Evolutionary conservation across 92 coral and sea anemone genomes (phyloP).

Genomic region (Anthopleura xanthogrammica): DNA sequence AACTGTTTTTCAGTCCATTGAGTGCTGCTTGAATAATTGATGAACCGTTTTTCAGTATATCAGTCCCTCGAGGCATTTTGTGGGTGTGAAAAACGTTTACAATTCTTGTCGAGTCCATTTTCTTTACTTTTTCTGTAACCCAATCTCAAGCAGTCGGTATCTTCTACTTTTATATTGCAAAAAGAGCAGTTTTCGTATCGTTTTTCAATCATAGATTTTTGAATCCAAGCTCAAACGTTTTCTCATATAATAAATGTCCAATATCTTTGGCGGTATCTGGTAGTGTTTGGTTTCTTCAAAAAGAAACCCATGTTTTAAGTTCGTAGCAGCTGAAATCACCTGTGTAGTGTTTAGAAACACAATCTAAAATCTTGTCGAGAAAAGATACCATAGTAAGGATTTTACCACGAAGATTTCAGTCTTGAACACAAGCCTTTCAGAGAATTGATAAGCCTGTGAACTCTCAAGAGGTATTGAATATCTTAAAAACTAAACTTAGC

Average conservation of each 20-base stretch:
- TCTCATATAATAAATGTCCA: neutral
- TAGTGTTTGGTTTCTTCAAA: neutral
- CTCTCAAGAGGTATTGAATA: too few relatives aligned
- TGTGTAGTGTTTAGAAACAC: neutral
- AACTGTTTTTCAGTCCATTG: neutral
- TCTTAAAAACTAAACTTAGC: too few relatives aligned
- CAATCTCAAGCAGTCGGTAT: too few relatives aligned
- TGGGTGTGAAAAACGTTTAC: too few relatives aligned
- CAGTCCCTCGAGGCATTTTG: neutral
- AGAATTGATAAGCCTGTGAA: neutral
- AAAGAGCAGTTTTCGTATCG: too few relatives aligned
- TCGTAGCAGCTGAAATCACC: neutral
- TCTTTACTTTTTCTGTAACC: too few relatives aligned
- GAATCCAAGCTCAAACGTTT: too few relatives aligned
- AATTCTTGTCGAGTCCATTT: too few relatives aligned
- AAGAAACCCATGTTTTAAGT: neutral
- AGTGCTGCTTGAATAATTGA: neutral
- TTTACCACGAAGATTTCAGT: too few relatives aligned
- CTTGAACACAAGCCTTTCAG: too few relatives aligned
- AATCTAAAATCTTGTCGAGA: neutral
- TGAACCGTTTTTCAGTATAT: neutral
- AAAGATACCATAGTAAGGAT: neutral
- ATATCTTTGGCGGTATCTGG: neutral
- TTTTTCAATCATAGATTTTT: too few relatives aligned
- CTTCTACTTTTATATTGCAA: too few relatives aligned